These are phyloP conservation scores for Caradrina kadenii DNA, from an alignment of 2,888 invertebrate species.

Conservation along the genomic window DNA sequence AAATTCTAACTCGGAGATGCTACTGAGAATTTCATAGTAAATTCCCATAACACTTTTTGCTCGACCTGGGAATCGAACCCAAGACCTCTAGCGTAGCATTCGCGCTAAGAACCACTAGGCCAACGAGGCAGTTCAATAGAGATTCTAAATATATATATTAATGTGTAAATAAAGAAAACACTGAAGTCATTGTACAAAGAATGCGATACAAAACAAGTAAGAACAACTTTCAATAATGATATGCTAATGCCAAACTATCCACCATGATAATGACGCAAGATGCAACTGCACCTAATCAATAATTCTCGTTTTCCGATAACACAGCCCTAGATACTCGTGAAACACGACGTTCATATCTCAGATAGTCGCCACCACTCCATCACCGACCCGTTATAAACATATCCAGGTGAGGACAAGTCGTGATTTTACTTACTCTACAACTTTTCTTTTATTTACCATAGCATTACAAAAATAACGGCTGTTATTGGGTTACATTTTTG, in stretches of 20 bases:
- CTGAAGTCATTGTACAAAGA: slow-evolving; percentile 1
- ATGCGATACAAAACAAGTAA: slow-evolving; percentile 19
- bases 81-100: too few relatives aligned
- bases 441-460: too few relatives aligned
- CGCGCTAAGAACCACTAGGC: too few relatives aligned
- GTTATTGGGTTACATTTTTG: too few relatives aligned
- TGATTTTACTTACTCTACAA: slow-evolving; percentile 50
- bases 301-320: slow-evolving; percentile 49
- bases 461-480: too few relatives aligned
- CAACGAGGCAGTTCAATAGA: too few relatives aligned
- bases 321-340: slow-evolving; percentile 41
- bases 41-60: too few relatives aligned
- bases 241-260: slow-evolving; percentile 32
- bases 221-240: slow-evolving; percentile 27
- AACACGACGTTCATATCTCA: slow-evolving; percentile 38
- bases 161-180: background rate
- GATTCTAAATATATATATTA: too few relatives aligned
- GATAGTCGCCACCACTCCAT: slow-evolving; percentile 55
- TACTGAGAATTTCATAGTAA: too few relatives aligned
- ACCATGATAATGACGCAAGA: slow-evolving; percentile 34
- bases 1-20: too few relatives aligned
- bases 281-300: slow-evolving; percentile 36
- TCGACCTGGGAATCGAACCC: too few relatives aligned
- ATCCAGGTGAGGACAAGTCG: slow-evolving; percentile 52
- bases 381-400: slow-evolving; percentile 56